A percentile compares a stretch with the other conserved stretches of the same genome.
Evolutionary conservation across 2,888 invertebrate genomes (phyloP).

Genomic region (Phragmatobia fuliginosa): DNA sequence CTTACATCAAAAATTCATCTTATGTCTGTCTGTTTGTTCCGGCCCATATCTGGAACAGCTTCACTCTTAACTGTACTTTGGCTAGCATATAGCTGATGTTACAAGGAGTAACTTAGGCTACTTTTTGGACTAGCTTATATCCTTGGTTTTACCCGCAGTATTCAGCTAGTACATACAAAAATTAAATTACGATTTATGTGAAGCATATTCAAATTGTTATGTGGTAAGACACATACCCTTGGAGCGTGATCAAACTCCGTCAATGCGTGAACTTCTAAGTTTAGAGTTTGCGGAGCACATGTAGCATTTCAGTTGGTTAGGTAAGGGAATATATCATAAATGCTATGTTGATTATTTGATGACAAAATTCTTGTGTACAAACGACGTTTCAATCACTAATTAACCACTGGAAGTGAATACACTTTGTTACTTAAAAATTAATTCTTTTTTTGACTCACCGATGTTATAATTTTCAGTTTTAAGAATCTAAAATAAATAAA

Average conservation of each 20-base stretch:
- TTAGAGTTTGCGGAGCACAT: conserved; percentile 10
- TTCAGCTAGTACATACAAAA: no score
- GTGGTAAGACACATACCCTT: background rate
- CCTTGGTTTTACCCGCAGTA: no score
- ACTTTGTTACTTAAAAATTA: conserved; percentile 3
- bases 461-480: background rate
- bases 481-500: no score
- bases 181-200: background rate
- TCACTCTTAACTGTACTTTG: no score
- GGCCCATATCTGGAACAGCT: no score
- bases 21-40: no score
- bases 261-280: conserved; percentile 11
- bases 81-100: no score
- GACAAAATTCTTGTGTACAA: conserved; percentile 6
- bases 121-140: no score
- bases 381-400: conserved; percentile 19
- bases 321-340: conserved; percentile 10
- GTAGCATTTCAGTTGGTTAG: background rate
- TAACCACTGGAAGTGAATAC: conserved; percentile 12
- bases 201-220: conserved; percentile 6
- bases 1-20: no score
- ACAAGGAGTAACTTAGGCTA: no score
- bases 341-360: conserved; percentile 22
- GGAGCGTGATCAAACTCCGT: conserved; percentile 7
- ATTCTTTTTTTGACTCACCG: background rate